A percentile compares a stretch with the other conserved stretches of the same genome.
Evolutionary conservation across 2,113 vertebrate species (phyloP).

Genomic region (Saimiri boliviensis): DNA sequence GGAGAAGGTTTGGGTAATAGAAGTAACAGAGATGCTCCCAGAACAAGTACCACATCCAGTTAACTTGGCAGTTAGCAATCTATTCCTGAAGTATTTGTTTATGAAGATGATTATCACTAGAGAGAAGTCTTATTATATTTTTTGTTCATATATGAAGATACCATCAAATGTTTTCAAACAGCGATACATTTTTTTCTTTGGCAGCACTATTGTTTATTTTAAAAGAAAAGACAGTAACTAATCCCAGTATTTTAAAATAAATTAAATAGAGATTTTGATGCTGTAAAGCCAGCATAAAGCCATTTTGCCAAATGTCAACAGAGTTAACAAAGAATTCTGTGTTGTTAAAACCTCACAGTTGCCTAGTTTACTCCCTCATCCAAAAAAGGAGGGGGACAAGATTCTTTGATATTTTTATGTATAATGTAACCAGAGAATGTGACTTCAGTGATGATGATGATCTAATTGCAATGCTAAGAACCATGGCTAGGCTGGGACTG

Average conservation of each 20-base stretch:
- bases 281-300: not conserved
- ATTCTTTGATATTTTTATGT: conserved; percentile 24
- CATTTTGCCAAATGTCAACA: conserved; percentile 65
- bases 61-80: not conserved
- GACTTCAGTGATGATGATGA: not conserved
- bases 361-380: conserved; percentile 31
- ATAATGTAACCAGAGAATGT: not conserved
- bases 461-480: not conserved
- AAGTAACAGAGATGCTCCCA: not conserved
- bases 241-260: conserved; percentile 68
- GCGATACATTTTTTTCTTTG: conserved; percentile 46
- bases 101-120: not conserved
- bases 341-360: conserved; percentile 63
- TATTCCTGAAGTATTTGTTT: not conserved
- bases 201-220: conserved; percentile 33
- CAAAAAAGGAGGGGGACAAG: not conserved
- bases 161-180: not conserved
- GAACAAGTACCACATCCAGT: not conserved
- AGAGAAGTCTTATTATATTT: not conserved
- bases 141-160: conserved; percentile 6
- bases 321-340: conserved; percentile 41
- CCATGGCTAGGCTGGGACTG: too few relatives aligned
- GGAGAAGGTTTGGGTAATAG: not conserved
- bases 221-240: conserved; percentile 54
- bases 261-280: conserved; percentile 52